These are phyloP conservation scores for Ptilorrhoa leucosticta DNA, from an alignment of 2,113 vertebrate species.

Conservation along the genomic window DNA sequence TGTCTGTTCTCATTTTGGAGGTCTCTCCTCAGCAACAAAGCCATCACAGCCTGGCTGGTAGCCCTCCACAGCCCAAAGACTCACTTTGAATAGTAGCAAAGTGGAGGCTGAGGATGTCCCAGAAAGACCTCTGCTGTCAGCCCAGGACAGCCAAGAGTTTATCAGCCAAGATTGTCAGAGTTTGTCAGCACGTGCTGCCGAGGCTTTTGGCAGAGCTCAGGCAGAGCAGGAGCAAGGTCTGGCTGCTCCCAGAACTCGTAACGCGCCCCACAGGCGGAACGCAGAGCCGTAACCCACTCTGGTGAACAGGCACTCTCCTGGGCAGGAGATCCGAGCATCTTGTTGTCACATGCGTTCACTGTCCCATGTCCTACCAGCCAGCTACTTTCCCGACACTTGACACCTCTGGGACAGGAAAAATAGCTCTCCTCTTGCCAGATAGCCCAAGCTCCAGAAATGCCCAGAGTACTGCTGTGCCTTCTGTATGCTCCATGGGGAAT, in stretches of 20 bases:
- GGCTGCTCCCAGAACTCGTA: background rate
- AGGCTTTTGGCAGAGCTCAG: background rate
- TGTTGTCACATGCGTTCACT: accelerated
- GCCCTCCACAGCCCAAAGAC: background rate
- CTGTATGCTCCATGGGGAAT: background rate
- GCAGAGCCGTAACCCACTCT: background rate
- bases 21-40: background rate
- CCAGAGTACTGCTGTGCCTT: background rate
- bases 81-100: background rate
- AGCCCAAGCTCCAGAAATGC: background rate
- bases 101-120: background rate
- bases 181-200: background rate
- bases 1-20: background rate
- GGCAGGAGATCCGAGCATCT: background rate
- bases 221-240: background rate
- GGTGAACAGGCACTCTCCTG: background rate
- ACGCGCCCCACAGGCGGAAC: accelerated
- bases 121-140: background rate
- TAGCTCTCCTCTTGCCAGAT: background rate
- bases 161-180: background rate
- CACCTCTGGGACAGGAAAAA: background rate
- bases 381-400: background rate
- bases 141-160: background rate
- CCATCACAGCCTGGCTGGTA: background rate
- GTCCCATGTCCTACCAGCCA: background rate